Percentiles rank a stretch among this genome's conserved stretches.
Evolutionary conservation across 2,113 vertebrate species (phyloP).

Genomic region (Marcusenius ussheri): DNA sequence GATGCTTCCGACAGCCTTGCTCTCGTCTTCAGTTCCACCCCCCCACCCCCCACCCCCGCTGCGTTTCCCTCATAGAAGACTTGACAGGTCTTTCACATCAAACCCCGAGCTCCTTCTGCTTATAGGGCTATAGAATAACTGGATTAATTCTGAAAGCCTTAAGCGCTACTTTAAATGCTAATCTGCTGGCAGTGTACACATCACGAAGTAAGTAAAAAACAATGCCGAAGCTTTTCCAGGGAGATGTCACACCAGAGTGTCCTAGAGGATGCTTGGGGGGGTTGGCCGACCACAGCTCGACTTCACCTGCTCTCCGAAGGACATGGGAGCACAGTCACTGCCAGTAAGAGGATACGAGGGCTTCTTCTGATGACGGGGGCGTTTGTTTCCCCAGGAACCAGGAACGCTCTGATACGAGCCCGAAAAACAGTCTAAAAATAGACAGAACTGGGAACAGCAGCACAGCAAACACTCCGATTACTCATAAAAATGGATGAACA

Average conservation of each 20-base stretch:
- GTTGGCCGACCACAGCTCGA: neutral
- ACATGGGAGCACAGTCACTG: neutral
- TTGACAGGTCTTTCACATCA: neutral
- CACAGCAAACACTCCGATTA: neutral
- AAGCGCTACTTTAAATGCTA: neutral
- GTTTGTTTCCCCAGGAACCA: neutral
- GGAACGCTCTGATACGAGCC: neutral
- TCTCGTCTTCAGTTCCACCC: neutral
- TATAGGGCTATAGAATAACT: neutral
- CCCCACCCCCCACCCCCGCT: neutral
- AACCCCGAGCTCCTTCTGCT: neutral
- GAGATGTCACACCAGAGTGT: neutral
- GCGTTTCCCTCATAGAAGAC: neutral
- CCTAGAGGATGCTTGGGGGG: neutral
- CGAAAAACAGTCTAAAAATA: neutral
- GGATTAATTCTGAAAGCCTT: neutral
- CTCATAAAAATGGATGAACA: neutral
- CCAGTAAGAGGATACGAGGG: neutral
- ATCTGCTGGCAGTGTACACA: neutral
- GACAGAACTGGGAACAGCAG: neutral
- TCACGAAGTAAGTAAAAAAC: neutral
- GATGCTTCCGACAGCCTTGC: neutral
- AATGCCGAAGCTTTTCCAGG: neutral
- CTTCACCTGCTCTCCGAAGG: neutral
- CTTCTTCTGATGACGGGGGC: neutral